These are phyloP conservation scores for Sinohyriopsis cumingii DNA, from an alignment of 2,888 invertebrate genomes.

Conservation along the genomic window DNA sequence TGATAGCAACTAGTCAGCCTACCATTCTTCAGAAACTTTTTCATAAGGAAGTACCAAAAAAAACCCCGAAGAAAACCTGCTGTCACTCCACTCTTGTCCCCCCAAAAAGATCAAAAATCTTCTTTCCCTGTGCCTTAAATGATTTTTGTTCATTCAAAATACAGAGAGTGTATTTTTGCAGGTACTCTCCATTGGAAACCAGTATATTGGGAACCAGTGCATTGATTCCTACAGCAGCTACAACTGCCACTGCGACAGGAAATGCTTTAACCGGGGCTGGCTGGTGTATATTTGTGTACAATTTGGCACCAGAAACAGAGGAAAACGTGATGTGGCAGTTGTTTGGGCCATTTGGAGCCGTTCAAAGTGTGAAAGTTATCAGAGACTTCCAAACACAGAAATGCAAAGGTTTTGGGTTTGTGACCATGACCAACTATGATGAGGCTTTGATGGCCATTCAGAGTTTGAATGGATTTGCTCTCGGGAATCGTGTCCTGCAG, in stretches of 20 bases:
- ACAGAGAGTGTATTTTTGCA: conserved; percentile 12
- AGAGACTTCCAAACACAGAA: conserved; percentile 96
- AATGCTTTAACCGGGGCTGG: conserved; percentile 74
- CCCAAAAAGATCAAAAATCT: too few relatives aligned
- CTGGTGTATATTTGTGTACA: conserved; percentile 95
- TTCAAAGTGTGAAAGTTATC: conserved; percentile 97
- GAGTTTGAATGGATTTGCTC: conserved; percentile 94
- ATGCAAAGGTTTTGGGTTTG: conserved; percentile 98
- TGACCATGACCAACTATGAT: conserved; percentile 98
- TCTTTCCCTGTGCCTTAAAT: too few relatives aligned
- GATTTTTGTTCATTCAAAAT: too few relatives aligned
- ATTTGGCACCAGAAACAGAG: conserved; percentile 92
- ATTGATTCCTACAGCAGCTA: conserved; percentile 61
- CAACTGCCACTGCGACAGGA: conserved; percentile 43
- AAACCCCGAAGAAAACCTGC: too few relatives aligned
- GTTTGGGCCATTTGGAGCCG: conserved; percentile 97
- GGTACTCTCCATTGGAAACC: conserved; percentile 69
- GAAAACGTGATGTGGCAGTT: conserved; percentile 94
- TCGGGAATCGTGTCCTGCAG: conserved; percentile 95
- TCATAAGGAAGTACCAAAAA: too few relatives aligned
- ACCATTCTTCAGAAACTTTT: too few relatives aligned
- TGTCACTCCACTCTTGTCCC: too few relatives aligned
- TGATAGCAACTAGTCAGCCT: too few relatives aligned
- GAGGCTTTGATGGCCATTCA: conserved; percentile 97
- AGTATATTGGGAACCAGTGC: conserved; percentile 63